A percentile compares a stretch with the other conserved stretches of the same genome.
Conservation (phyloP, 1,140 invertebrate species). For the Phthorimaea operculella region DNA sequence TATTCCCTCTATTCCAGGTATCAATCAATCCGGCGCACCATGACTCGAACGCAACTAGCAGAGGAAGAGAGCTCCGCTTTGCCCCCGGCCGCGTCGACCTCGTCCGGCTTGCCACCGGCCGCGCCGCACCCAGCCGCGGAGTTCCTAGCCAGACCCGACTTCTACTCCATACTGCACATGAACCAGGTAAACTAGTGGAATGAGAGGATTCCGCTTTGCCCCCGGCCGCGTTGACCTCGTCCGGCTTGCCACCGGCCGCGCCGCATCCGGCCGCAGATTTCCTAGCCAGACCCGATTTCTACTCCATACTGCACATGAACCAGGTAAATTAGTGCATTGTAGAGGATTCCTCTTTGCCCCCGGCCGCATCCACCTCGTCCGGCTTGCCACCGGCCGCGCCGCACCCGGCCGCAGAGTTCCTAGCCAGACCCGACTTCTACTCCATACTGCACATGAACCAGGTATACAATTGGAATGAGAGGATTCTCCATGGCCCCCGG, state of each 20-base stretch:
- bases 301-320: constrained; percentile 91
- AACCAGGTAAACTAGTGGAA: constrained; percentile 74
- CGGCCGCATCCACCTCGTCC: constrained; percentile 30
- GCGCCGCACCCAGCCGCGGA: constrained; percentile 80
- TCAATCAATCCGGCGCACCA: constrained; percentile 87
- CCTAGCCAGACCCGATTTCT: constrained; percentile 90
- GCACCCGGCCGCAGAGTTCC: constrained; percentile 85
- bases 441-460: constrained; percentile 91
- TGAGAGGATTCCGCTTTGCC: no score
- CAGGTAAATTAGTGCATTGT: constrained; percentile 69
- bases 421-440: constrained; percentile 92
- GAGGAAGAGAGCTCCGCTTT: constrained; percentile 34
- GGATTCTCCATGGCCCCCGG: no score
- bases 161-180: constrained; percentile 91
- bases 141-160: constrained; percentile 89
- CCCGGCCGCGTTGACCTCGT: no score
- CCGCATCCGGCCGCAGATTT: constrained; percentile 85
- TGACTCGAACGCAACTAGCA: constrained; percentile 69
- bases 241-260: constrained; percentile 12
- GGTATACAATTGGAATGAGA: constrained; percentile 50
- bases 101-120: constrained; percentile 20
- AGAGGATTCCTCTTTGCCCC: constrained; percentile 27
- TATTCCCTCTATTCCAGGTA: constrained; percentile 68
- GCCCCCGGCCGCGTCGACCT: constrained; percentile 33
- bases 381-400: constrained; percentile 31